Evolutionary conservation across 2,888 invertebrate species (phyloP).

Genomic region (Netelia fuscicornis): DNA sequence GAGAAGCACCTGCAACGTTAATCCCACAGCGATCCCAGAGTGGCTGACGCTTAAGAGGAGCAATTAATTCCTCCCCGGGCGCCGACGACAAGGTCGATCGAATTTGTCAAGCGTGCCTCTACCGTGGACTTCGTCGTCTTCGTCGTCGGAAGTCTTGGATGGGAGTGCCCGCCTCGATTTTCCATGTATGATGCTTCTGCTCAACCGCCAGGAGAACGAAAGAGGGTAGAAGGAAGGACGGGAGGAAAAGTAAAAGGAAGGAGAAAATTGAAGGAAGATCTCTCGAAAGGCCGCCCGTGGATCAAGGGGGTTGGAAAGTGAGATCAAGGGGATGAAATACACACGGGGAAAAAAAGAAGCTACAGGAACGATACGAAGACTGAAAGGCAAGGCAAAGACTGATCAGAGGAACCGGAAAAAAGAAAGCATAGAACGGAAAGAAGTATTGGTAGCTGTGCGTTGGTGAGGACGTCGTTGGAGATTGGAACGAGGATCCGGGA

Average conservation of each 20-base stretch:
- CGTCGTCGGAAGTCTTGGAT: constrained; percentile 29
- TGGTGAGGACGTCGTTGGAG: constrained; percentile 41
- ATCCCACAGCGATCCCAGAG: constrained; percentile 57
- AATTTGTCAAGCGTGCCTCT: constrained; percentile 63
- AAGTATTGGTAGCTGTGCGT: constrained; percentile 22
- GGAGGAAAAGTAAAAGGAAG: constrained; percentile 13
- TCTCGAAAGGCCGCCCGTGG: constrained; percentile 28
- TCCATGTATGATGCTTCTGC: constrained; percentile 4
- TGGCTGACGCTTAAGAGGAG: constrained; percentile 63
- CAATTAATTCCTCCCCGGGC: constrained; percentile 65
- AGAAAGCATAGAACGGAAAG: constrained; percentile 17
- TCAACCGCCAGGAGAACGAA: background rate
- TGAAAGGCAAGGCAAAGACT: constrained; percentile 27
- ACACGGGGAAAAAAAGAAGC: constrained; percentile 17
- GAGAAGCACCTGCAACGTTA: constrained; percentile 59
- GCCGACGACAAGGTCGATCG: constrained; percentile 66
- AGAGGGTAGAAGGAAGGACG: background rate
- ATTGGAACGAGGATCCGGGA: constrained; percentile 46
- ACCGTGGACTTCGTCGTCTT: constrained; percentile 45
- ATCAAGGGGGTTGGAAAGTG: constrained; percentile 44
- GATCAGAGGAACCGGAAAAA: constrained; percentile 39
- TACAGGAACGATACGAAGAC: constrained; percentile 2
- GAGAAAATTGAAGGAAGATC: background rate
- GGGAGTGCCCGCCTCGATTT: constrained; percentile 29
- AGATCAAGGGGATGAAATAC: constrained; percentile 49